Base-by-base conservation (phyloP, 30 jellyfish, hydroid and myxozoan species). In the Aurelia aurita region DNA sequence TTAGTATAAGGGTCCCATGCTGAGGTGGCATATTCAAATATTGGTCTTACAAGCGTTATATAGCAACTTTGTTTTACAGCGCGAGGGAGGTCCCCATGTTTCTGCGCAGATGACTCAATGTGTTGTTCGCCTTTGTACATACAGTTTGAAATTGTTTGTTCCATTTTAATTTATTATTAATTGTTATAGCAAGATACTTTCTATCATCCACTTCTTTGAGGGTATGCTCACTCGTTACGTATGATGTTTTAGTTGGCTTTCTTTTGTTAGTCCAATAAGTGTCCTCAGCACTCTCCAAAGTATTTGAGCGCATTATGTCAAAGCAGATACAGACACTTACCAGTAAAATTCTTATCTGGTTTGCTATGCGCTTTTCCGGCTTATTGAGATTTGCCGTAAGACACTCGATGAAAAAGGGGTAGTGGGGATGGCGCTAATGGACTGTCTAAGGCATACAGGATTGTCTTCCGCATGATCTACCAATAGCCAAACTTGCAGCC, bases 81-180 rank as follows among this genome's bases (percentile, higher is more conserved):
- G n/a, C n/a, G n/a, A n/a, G n/a, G n/a, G n/a, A n/a, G 74, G 69
- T 20, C 15, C 61, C 74, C 87, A 74, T 74, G 51, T 74, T 74
- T 74, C 74, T 74, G 21, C 74, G 74, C 31, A 74, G 2, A 26
- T 39, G 74, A 43, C 87, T 55, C 61, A 74, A 51, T 7, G 87
- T 74, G 87, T 14, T 74, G 87, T 74, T 74, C 25, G 87, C 87
- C 51, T 72, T 72, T 51, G 85, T 43, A 32, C 74, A 23, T 55
- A 54, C 74, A 22, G 23, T 46, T 74, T 74, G 87, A n/a, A 23
- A 27, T 57, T 53, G 74, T 22, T 74, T 27, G 69, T 72, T 72
- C 69, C 70, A 45, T 44, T 47, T 72, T 49, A 72, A 47, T 44
- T 44, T 72, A 39, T 72, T 46, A 47, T 72, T 44, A 10, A 72